Base-by-base conservation (phyloP, 2,113 vertebrate species). In the Sigmodon hispidus region DNA sequence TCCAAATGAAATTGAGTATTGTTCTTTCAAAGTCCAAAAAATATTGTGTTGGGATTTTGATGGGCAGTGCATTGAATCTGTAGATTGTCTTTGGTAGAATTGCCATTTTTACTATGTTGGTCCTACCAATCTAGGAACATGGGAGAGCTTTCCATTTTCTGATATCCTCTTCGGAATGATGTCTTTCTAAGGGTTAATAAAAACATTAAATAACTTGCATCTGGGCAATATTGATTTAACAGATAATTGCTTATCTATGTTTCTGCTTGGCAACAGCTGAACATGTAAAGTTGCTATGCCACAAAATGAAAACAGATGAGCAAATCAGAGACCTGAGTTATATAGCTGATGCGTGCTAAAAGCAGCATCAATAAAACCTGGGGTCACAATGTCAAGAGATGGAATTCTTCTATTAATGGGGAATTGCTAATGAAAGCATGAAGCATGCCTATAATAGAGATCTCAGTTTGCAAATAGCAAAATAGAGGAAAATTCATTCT, bases 291-390 rank as follows among this genome's bases (percentile, higher is more conserved):
- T 89, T 94, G 95, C 67, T 77, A 0, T 19, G 50, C 8, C 31
- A 36, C 61, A 90, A 77, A 96, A 95, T 95, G 76, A 94, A 93
- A 97, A 89, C 90, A 87, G 76, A 94, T 97, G 96, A 94, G 43
- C 22, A 43, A 63, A 86, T 67, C 48, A 26, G 87, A 87, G 69
- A 36, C 59, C 52, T 17, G 57, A 43, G 55, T 84, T 89, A 45
- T 24, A 76, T 59, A 70, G 75, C 45, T 1, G 59, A 91, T 92
- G 61, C 8, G 1, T 79, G 45, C 24, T 85, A 77, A 83, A 65
- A 80, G 79, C 16, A 17, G 36, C 86, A 26, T 85, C 83, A 81
- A 0, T 96, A 77, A 94, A 94, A 84, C 48, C 31, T 21, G 48
- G 85, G 4, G 5, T 67, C 67, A 87, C 48, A 69, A 75, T 45